phyloP scores from a whole-genome alignment of 2,888 invertebrate species.

The Trichacis sp. region DNA sequence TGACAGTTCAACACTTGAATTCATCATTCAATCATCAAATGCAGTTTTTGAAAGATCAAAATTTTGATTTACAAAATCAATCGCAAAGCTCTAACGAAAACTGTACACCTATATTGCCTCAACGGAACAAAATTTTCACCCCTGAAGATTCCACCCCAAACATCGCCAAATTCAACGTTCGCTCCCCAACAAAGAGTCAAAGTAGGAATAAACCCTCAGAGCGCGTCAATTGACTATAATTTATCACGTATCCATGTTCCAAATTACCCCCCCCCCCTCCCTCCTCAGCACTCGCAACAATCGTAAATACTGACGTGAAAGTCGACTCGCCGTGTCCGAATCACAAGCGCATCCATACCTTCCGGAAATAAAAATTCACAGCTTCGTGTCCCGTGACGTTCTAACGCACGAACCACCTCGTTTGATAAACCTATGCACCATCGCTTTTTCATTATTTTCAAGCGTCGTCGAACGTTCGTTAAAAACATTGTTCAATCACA shows the following conservation, averaged over 20 bases:
- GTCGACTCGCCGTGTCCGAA: constrained; percentile 22
- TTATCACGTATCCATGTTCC: constrained; percentile 34
- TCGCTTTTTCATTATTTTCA: neutral
- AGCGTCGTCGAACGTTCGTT: neutral
- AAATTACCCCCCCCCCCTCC: constrained; percentile 14
- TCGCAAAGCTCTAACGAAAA: no score
- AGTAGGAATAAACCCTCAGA: constrained; percentile 27
- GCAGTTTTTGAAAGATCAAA: no score
- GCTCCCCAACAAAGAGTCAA: constrained; percentile 32
- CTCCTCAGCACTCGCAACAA: constrained; percentile 31
- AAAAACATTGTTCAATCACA: constrained; percentile 55
- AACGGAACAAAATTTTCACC: neutral
- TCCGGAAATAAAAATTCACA: neutral
- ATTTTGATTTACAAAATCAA: no score
- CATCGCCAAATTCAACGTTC: neutral
- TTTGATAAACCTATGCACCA: neutral
- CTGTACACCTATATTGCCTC: neutral
- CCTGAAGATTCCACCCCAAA: neutral
- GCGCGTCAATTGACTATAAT: constrained; percentile 38
- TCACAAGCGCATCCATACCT: constrained; percentile 13
- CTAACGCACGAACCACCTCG: neutral
- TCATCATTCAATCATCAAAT: no score
- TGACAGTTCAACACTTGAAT: no score
- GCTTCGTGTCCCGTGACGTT: neutral
- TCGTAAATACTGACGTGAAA: constrained; percentile 35